Evolutionary conservation across 2,113 vertebrate genomes (phyloP).

Genomic region (Gallinago undulata): DNA sequence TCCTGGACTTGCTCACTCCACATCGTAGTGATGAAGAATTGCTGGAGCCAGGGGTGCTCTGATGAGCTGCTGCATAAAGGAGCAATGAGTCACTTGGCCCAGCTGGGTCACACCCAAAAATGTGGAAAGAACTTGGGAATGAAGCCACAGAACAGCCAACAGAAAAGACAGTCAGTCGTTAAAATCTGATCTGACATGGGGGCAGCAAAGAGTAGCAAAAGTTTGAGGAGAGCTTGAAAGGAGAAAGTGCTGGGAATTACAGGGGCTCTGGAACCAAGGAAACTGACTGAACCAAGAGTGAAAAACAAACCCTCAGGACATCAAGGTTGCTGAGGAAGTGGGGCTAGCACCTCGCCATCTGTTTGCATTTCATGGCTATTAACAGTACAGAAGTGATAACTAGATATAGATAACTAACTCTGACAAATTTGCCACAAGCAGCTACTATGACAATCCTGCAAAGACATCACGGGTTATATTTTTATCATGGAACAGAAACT

Average conservation of each 20-base stretch:
- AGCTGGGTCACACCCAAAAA: conserved; percentile 32
- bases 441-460: background rate
- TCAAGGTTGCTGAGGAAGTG: background rate
- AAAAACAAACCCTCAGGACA: background rate
- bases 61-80: background rate
- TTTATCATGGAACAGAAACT: background rate
- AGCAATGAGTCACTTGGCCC: conserved; percentile 27
- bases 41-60: background rate
- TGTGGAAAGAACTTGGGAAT: background rate
- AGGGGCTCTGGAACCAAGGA: background rate
- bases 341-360: background rate
- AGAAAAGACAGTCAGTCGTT: background rate
- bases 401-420: background rate
- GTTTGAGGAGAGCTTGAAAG: background rate
- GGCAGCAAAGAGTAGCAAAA: conserved; percentile 28
- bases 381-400: background rate
- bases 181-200: background rate
- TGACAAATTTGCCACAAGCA: background rate
- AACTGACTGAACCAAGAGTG: background rate
- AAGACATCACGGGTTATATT: background rate
- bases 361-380: conserved; percentile 1
- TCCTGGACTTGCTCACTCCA: conserved; percentile 1
- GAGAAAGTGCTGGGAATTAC: background rate
- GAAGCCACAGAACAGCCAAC: background rate
- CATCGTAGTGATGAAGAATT: background rate